Evolutionary conservation across 2,888 invertebrate genomes (phyloP), one percentile per base, ranked within the genome.

Genomic region (Tenthredo notha): DNA sequence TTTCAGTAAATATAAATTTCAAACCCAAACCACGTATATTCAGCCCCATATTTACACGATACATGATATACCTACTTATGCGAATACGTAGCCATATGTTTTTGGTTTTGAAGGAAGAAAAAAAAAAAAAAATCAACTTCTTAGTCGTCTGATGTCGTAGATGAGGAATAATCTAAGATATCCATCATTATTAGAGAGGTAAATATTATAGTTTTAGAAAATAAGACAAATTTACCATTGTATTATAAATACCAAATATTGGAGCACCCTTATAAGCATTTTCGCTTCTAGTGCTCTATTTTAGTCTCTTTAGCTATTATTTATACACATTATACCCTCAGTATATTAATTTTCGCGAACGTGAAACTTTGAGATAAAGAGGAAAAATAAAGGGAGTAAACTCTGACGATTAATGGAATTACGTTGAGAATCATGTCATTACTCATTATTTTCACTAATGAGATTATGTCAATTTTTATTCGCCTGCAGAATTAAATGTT

Each of bases 191-290:
- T 40, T 75, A 43, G 47, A 75, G 29, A 77, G 50, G 77, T 77
- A 10, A 37, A 80, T 61, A 54, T 54, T 10, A 40, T 61, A 80
- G 77, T 54, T 80, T 40, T 61, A 83, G 47, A 70, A 47, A 29
- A 58, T 84, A 67, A 84, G 84, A 84, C 40, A 78, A 61, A 87
- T 85, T 87, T 88, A 87, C 90, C 88, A 89, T 88, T 90, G 90
- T 90, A 89, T 89, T 88, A 90, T 90, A 88, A 88, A 90, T 89
- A 89, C 88, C 89, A 89, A 90, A 88, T 89, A 90, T 86, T 86
- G 87, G 87, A 84, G 87, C 85, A 86, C 87, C 43, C 50, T 84
- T 67, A 67, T 86, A 86, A 61, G 80, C 80, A 80, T 80, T 80
- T 80, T 61, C 47, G 80, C 80, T 80, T 80, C 40, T 61, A 80